Conservation (phyloP, 2,797 vertebrate genomes). For the Sorex maritimensis region DNA sequence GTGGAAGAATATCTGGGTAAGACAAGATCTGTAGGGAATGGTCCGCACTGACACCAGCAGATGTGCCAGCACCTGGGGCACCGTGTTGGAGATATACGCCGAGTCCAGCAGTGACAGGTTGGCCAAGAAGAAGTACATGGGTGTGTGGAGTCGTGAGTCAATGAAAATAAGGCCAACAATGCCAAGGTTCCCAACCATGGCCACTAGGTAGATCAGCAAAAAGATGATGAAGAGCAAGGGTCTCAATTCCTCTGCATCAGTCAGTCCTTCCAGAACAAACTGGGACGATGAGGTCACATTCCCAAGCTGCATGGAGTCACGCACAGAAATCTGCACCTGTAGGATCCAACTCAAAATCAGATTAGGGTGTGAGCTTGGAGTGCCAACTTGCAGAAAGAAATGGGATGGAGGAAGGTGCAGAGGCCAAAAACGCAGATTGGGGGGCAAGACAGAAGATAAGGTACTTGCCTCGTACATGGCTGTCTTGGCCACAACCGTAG, state of each 20-base stretch:
- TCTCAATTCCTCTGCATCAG: neutral
- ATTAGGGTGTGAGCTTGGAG: too few species aligned
- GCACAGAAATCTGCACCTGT: neutral
- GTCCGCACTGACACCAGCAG: slow-evolving; percentile 32
- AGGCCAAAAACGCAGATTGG: too few species aligned
- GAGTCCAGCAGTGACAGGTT: slow-evolving; percentile 64
- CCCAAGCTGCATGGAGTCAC: neutral
- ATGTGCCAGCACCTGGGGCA: slow-evolving; percentile 70
- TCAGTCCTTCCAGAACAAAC: slow-evolving; percentile 58
- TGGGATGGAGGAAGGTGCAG: too few species aligned
- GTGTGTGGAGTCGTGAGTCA: slow-evolving; percentile 35
- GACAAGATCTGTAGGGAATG: slow-evolving; percentile 19
- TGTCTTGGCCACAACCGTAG: too few species aligned
- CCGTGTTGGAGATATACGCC: slow-evolving; percentile 57
- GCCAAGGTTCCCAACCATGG: slow-evolving; percentile 66
- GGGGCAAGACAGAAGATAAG: too few species aligned
- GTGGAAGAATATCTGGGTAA: slow-evolving; percentile 76
- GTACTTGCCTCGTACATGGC: too few species aligned
- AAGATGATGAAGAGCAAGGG: slow-evolving; percentile 40
- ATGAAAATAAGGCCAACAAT: neutral
- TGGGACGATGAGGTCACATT: slow-evolving; percentile 27
- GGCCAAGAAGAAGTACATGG: slow-evolving; percentile 77
- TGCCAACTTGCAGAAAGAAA: too few species aligned
- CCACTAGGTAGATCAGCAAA: slow-evolving; percentile 64
- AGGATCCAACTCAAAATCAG: too few species aligned